Evolutionary conservation across 2,113 vertebrate species (phyloP), one percentile per base, ranked within the genome.

Genomic region (Pterocles orientalis): DNA sequence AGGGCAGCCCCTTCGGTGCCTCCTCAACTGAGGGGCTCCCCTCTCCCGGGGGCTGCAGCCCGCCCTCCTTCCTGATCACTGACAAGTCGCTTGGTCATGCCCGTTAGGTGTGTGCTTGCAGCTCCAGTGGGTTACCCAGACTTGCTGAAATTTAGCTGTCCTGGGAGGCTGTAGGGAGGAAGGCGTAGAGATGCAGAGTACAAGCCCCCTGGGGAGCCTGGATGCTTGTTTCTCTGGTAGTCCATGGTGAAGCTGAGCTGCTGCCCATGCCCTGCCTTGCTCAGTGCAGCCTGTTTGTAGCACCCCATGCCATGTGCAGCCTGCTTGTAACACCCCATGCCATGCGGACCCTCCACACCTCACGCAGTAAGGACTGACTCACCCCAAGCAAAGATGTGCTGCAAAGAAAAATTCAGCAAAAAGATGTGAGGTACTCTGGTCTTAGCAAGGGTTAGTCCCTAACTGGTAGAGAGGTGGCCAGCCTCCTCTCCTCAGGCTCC

Each of bases 251-350:
- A 62, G 72, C 54, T 2, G 8, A 31, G 80, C 71, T 3, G 10
- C 75, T 45, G 45, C 54, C 64, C 34, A 39, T 5, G 10, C 45
- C 62, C 80, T 41, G 16, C 2, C 61, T 5, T 23, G 29, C 54
- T 48, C 25, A 1, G 31, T 2, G 26, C 50, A 87, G 73, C 85
- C 75, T 23, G 51, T 28, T 61, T 7, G 1, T n/a, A 31, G 28
- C 0, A 0, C 75, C 76, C 2, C 0, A 4, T 21, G 36, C 36
- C 43, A 10, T 3, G 31, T 2, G 26, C 50, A 87, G 73, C 85
- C 75, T 19, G 51, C 33, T 61, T 7, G 1, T n/a, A 31, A 31
- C 0, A 0, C 75, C 76, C 2, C 0, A 4, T 21, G 36, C 36
- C 43, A 10, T 3, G 31, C 13, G 5, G 53, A 28, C 14, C 14